Conservation (phyloP, 2,113 vertebrate species). For the Anser brachyrhynchus region DNA sequence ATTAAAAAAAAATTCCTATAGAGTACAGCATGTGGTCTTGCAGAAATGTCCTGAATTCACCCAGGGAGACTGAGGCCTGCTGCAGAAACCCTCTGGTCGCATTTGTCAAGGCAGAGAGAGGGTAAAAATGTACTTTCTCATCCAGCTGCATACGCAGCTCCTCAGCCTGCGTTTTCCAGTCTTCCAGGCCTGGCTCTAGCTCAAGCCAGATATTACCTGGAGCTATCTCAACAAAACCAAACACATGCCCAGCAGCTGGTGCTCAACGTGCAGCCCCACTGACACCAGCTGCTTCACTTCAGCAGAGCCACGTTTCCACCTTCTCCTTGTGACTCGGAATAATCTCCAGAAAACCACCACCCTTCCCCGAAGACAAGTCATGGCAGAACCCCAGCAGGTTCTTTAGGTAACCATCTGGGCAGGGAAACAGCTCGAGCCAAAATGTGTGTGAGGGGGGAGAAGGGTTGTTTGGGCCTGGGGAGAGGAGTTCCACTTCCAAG, state of each 20-base stretch:
- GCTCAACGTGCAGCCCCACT: background rate
- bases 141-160: background rate
- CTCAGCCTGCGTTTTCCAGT: background rate
- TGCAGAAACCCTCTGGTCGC: background rate
- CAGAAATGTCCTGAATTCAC: slow-evolving; percentile 36
- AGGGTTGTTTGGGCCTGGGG: background rate
- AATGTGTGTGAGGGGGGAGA: background rate
- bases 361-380: background rate
- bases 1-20: background rate
- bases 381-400: background rate
- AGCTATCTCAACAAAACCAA: background rate
- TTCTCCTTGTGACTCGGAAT: background rate
- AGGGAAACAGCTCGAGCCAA: background rate
- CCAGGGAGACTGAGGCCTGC: background rate
- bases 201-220: background rate
- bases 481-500: background rate
- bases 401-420: background rate
- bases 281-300: background rate
- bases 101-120: background rate
- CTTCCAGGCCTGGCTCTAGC: background rate
- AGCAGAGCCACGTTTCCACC: fast-evolving
- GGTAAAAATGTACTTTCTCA: background rate
- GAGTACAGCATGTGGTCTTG: slow-evolving; percentile 38
- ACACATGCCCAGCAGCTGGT: background rate
- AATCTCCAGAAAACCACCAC: background rate